phyloP scores from a whole-genome alignment of 2,113 vertebrate genomes.

The Lophotis ruficrista region DNA sequence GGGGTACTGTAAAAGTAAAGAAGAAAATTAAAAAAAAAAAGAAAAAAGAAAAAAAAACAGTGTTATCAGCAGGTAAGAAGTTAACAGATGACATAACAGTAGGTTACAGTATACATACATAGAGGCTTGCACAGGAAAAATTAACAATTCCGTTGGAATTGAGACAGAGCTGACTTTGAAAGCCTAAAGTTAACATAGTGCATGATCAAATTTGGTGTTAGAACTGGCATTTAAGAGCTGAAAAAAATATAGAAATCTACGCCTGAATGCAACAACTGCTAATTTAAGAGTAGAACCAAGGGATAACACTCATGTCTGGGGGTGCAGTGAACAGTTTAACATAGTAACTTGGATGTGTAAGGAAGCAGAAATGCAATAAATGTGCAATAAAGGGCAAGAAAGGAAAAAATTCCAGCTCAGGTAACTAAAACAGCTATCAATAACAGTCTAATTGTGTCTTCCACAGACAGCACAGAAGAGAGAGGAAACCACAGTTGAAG shows the following conservation, averaged over 20 bases:
- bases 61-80: not conserved
- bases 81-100: not conserved
- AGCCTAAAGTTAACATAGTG: not conserved
- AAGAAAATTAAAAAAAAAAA: not conserved
- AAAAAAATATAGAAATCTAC: not conserved
- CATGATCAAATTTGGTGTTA: not conserved
- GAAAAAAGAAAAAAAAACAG: too few relatives aligned
- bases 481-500: not conserved
- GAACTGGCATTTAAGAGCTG: not conserved
- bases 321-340: not conserved
- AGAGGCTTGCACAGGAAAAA: not conserved
- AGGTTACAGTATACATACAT: not conserved
- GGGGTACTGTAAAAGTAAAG: not conserved
- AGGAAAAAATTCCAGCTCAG: not conserved
- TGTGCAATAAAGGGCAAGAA: not conserved
- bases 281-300: not conserved
- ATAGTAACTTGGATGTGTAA: not conserved
- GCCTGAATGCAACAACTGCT: not conserved
- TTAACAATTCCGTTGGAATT: not conserved
- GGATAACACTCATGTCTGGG: not conserved
- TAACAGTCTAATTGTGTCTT: not conserved
- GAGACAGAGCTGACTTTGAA: not conserved
- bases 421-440: not conserved
- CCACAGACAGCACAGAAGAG: not conserved
- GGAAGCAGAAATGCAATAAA: not conserved